Evolutionary conservation across 2,888 invertebrate species (phyloP).

Genomic region (Hirudinaria manillensis): DNA sequence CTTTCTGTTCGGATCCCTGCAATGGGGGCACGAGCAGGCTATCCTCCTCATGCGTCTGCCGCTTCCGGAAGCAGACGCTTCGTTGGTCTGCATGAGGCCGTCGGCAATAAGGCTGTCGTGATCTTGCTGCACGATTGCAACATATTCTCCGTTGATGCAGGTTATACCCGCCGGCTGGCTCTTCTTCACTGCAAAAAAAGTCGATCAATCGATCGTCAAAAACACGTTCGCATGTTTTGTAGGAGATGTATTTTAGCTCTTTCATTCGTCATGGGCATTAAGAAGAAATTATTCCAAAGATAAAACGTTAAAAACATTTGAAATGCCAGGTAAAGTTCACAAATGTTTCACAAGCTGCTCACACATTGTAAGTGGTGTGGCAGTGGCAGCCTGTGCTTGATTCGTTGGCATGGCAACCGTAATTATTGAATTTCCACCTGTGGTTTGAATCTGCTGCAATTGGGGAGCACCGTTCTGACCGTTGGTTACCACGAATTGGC

Average conservation of each 20-base stretch:
- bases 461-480: constrained; percentile 4
- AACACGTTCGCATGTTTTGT: neutral
- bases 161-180: neutral
- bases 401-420: constrained; percentile 24
- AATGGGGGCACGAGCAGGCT: constrained; percentile 95
- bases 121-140: constrained; percentile 26
- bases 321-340: neutral
- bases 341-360: too few species aligned
- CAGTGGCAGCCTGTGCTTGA: constrained; percentile 6
- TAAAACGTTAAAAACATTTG: neutral
- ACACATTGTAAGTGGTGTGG: neutral
- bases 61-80: neutral
- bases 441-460: constrained; percentile 14
- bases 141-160: constrained; percentile 13
- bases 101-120: neutral
- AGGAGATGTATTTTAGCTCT: neutral
- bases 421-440: constrained; percentile 15
- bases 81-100: constrained; percentile 17
- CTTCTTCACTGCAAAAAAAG: neutral
- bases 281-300: too few species aligned
- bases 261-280: too few species aligned
- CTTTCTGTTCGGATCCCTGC: constrained; percentile 74
- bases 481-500: constrained; percentile 25
- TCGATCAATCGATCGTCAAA: neutral
- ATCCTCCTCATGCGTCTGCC: constrained; percentile 66